These are phyloP conservation scores for Acanthurus lineatus DNA, from an alignment of 2,797 vertebrate species.

Conservation along the genomic window DNA sequence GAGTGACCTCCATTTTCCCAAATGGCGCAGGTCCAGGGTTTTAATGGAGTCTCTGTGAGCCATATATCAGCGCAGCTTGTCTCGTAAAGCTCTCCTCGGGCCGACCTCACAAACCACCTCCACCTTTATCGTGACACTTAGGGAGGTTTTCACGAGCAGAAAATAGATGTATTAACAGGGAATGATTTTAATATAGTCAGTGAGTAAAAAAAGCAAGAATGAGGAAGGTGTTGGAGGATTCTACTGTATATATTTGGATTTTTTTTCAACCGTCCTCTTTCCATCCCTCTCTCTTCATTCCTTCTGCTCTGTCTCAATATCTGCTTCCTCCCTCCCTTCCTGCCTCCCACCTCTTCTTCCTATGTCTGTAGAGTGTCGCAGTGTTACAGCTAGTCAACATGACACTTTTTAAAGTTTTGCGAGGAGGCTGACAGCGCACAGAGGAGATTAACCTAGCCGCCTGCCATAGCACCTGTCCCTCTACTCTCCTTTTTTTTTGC, in stretches of 20 bases:
- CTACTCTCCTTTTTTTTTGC: conserved; percentile 41
- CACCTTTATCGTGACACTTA: conserved; percentile 83
- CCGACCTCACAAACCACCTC: conserved; percentile 84
- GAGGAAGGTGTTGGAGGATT: conserved; percentile 45
- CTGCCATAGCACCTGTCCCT: conserved; percentile 78
- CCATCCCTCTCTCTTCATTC: conserved; percentile 33
- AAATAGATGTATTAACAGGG: conserved; percentile 83
- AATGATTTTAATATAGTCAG: conserved; percentile 81
- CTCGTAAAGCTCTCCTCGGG: conserved; percentile 86
- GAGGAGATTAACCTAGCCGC: conserved; percentile 76
- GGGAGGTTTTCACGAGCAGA: conserved; percentile 81
- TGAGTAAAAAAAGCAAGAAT: conserved; percentile 31
- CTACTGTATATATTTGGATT: conserved; percentile 55
- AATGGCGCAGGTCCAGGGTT: conserved; percentile 87
- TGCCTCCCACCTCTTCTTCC: conserved; percentile 62
- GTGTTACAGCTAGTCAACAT: conserved; percentile 78
- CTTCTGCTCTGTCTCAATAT: conserved; percentile 69
- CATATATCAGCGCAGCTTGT: conserved; percentile 86
- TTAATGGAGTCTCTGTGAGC: conserved; percentile 87
- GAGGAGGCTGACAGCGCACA: conserved; percentile 79
- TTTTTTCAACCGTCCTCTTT: conserved; percentile 53
- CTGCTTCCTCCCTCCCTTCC: conserved; percentile 42
- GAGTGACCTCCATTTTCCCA: conserved; percentile 90
- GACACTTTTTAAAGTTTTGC: conserved; percentile 82
- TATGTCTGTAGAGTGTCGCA: conserved; percentile 77